Base-by-base conservation (phyloP, 2,113 vertebrate species). In the Mormyrus lacerda region DNA sequence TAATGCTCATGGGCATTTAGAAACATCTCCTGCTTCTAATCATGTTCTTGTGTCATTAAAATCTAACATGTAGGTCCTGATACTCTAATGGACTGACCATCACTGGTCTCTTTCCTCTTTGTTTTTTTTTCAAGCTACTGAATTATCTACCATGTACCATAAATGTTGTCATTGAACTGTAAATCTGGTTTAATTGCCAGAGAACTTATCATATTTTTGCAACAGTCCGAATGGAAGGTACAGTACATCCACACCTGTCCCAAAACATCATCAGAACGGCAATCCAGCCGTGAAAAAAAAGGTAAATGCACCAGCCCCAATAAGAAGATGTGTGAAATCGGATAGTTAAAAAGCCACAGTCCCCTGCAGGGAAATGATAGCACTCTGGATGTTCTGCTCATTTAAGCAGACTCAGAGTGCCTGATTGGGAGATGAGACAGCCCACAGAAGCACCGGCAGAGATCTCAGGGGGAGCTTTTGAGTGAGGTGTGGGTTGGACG, bases 281-380 rank as follows among this genome's bases (percentile, higher is more conserved):
- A 44, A 21, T 83, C 53, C 48, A n/a, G 27, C 27, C 35, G 3
- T 10, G 31, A 88, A 42, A 79, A 24, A 10, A 15, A 48, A 79
- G 10, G 76, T 35, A 1, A 39, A 31, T 79, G 2, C 73, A 15
- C 19, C 35, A 39, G 35, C 39, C 24, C 21, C 50, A 69, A 89
- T 55, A 27, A 27, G 31, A 89, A 31, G 3, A 89, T 24, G 31
- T n/a, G 47, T 35, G 42, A 83, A 58, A 82, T 82, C 21, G 6
- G 50, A 45, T 27, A 35, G 61, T 73, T 24, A 50, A 48, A 48
- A 82, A 87, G 27, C 69, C 50, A 17, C 31, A 69, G 31, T 82
- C 69, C 31, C 88, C 88, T 79, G 65, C 88, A 2, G 35, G 47
- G 47, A 82, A 53, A 82, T 82, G 88, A 53, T 24, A 50, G 88